Evolutionary conservation across 37 sponge, comb jelly and placozoan species (phyloP), one percentile per base, ranked within the genome.

Genomic region (Eunapius fragilis): DNA sequence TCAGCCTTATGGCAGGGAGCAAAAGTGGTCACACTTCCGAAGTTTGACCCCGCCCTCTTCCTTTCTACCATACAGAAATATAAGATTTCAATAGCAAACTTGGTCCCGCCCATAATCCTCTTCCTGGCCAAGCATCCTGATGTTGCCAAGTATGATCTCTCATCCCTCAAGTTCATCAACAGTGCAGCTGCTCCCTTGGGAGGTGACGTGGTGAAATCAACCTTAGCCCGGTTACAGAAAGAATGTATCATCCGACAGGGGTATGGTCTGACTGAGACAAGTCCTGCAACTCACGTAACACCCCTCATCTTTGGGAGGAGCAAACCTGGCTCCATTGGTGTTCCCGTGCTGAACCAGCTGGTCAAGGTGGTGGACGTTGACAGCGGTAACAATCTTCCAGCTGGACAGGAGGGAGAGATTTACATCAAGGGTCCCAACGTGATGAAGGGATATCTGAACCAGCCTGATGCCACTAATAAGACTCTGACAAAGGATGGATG

Each of bases 371-470:
- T 91, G 26, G 86, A 93, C 50, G 27, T 71, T 22, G 91, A 92
- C 26, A 89, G 77, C n/a, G 88, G 88, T 0, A 76, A 89, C 22
- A 32, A 12, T 6, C 75, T 89, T 31, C 88, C 89, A 0, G 67
- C 82, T 25, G 38, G 72, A 17, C 36, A 92, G 68, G 87, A 85
- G 26, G 98, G 98, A 30, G 95, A 97, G 75, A 22, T 97, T 11
- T 84, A 67, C 14, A 78, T 97, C 25, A 26, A 73, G 25, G 97
- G 97, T 11, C 97, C 97, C 11, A 92, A 94, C 25, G 87, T 97
- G 4, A 94, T 94, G 97, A 90, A 90, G 79, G 97, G 97, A 13
- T 97, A 94, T 75, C 87, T 92, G 70, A 97, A 97, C 70, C 77
- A 50, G 23, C 91, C 93, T 25, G 85, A 94, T 26, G 95, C 92